phyloP scores from a whole-genome alignment of 1,140 invertebrate species.

The Subanguina moxae region DNA sequence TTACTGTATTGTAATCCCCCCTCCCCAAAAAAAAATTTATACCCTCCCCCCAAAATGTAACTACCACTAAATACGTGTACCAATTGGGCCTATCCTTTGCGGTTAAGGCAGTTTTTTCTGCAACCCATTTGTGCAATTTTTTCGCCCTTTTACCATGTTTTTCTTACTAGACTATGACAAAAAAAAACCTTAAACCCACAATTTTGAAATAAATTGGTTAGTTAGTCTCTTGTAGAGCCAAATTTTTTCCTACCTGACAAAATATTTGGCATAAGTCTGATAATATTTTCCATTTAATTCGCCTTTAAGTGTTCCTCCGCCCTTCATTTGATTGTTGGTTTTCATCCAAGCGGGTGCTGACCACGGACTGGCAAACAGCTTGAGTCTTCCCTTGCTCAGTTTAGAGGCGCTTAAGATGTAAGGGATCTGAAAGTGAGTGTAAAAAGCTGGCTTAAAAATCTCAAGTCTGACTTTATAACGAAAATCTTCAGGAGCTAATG shows the following conservation, averaged over 20 bases:
- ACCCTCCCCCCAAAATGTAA: too few relatives aligned
- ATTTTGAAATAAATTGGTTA: background rate
- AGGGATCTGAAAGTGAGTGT: conserved; percentile 65
- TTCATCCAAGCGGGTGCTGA: conserved; percentile 89
- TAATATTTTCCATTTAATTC: conserved; percentile 68
- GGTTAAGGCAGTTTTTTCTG: too few relatives aligned
- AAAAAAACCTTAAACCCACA: background rate
- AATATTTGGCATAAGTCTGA: conserved; percentile 75
- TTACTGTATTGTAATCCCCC: background rate
- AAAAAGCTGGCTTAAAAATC: background rate
- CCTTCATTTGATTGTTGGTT: conserved; percentile 67
- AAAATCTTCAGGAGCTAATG: conserved; percentile 68
- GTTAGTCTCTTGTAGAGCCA: conserved; percentile 1
- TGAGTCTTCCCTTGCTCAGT: conserved; percentile 60
- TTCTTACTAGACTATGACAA: too few relatives aligned
- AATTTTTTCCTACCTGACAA: conserved; percentile 66
- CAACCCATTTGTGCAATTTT: too few relatives aligned
- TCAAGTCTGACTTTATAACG: conserved; percentile 65
- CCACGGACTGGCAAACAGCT: conserved; percentile 74
- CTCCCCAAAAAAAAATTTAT: too few relatives aligned
- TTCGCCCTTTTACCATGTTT: too few relatives aligned
- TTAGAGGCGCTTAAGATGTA: conserved; percentile 65
- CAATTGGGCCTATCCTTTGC: too few relatives aligned
- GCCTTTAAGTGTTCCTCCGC: conserved; percentile 65
- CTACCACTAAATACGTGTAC: too few relatives aligned